These are phyloP conservation scores for Aricia agestis DNA, from an alignment of 1,140 invertebrate species.

Conservation along the genomic window DNA sequence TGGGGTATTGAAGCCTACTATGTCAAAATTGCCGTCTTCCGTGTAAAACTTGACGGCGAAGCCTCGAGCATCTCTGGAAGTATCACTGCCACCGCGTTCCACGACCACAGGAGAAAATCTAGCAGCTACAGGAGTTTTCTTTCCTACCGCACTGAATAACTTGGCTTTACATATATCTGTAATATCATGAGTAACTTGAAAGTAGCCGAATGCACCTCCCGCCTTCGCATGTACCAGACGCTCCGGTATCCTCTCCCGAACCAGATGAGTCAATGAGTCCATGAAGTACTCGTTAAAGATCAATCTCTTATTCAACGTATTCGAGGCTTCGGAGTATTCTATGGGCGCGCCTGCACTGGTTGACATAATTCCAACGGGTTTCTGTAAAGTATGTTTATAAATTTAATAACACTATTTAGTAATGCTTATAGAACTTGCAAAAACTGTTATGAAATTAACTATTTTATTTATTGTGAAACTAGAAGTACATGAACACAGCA, in stretches of 20 bases:
- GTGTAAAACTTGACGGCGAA: constrained; percentile 88
- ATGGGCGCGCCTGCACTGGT: constrained; percentile 90
- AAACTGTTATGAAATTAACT: not conserved
- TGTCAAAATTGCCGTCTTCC: constrained; percentile 86
- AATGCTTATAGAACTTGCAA: not conserved
- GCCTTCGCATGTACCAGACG: constrained; percentile 97
- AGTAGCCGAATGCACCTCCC: constrained; percentile 96
- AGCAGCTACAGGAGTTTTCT: constrained; percentile 84
- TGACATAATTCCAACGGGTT: constrained; percentile 87
- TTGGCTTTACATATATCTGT: constrained; percentile 90
- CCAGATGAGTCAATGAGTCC: constrained; percentile 94
- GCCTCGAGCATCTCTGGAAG: constrained; percentile 83
- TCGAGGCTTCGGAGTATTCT: constrained; percentile 79
- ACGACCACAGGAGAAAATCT: constrained; percentile 91
- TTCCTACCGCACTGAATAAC: constrained; percentile 89
- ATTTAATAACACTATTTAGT: not conserved
- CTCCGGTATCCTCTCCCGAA: constrained; percentile 95
- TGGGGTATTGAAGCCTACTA: constrained; percentile 86
- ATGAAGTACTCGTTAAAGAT: constrained; percentile 91
- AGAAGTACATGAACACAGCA: not conserved
- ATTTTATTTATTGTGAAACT: not conserved
- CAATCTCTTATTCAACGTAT: constrained; percentile 65
- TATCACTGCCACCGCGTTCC: constrained; percentile 90
- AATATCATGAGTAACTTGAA: constrained; percentile 96
- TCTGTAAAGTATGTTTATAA: constrained; percentile 77